phyloP scores from a whole-genome alignment of 2,113 vertebrate genomes.

The Petroica traversi region DNA sequence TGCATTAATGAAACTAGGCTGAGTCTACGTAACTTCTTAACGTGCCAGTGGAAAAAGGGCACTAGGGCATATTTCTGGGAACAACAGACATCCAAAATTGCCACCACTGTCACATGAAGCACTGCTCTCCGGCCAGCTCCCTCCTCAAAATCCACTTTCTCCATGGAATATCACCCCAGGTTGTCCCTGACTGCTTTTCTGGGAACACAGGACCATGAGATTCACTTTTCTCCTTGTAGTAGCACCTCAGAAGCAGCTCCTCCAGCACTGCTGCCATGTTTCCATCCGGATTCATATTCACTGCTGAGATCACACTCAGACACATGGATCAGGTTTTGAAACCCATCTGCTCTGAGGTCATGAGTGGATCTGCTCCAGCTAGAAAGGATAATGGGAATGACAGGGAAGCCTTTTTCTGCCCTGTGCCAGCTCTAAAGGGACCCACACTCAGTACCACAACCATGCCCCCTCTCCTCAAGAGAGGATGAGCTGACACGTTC shows the following conservation, averaged over 20 bases:
- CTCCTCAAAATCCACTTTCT: neutral
- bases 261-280: rapidly evolving
- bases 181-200: neutral
- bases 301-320: rapidly evolving
- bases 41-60: neutral
- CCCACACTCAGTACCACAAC: neutral
- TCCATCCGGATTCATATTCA: neutral
- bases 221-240: neutral
- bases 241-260: neutral
- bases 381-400: neutral
- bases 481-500: neutral
- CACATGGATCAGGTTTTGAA: neutral
- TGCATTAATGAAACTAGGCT: slow-evolving; percentile 1
- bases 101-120: neutral
- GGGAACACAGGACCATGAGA: neutral
- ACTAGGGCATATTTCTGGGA: neutral
- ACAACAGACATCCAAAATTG: neutral
- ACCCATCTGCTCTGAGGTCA: neutral
- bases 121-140: neutral
- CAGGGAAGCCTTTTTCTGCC: neutral
- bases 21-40: neutral
- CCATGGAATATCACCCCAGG: neutral
- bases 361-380: rapidly evolving
- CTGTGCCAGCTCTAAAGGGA: neutral
- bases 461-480: neutral